Conservation (phyloP, 2,113 vertebrate genomes). For the Ammodytes marinus region DNA sequence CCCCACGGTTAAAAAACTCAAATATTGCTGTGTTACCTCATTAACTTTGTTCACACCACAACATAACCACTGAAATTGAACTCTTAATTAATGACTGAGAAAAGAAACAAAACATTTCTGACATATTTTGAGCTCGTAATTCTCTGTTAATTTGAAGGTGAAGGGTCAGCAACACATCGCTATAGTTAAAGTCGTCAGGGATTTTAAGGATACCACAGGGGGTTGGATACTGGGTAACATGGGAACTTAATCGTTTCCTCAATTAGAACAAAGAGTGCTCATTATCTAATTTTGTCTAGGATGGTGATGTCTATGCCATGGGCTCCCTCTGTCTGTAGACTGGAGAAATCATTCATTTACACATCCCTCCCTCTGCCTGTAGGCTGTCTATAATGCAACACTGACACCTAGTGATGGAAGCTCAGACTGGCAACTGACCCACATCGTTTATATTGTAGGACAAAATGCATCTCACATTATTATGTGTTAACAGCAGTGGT, state of each 20-base stretch:
- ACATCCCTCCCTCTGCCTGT: neutral
- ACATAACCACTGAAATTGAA: neutral
- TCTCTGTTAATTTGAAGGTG: neutral
- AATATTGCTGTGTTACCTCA: too few species aligned
- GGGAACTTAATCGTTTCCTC: constrained; percentile 19
- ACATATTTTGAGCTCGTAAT: neutral
- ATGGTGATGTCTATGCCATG: constrained; percentile 20
- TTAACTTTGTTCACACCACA: too few species aligned
- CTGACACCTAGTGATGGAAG: constrained; percentile 64
- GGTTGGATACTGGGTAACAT: neutral
- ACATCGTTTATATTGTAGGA: constrained; percentile 22
- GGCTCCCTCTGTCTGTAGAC: constrained; percentile 74
- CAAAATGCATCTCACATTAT: neutral
- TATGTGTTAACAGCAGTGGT: too few species aligned
- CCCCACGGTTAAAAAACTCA: neutral
- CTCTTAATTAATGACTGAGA: neutral
- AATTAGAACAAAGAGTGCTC: constrained; percentile 38
- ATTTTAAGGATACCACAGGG: neutral
- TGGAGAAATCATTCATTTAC: constrained; percentile 26
- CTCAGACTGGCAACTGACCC: neutral
- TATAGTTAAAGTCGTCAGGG: neutral
- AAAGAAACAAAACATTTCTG: neutral
- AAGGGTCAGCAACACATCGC: neutral
- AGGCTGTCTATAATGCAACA: constrained; percentile 46
- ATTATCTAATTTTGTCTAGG: neutral